Conservation (phyloP, 2,113 vertebrate species). For the Pholis gunnellus region DNA sequence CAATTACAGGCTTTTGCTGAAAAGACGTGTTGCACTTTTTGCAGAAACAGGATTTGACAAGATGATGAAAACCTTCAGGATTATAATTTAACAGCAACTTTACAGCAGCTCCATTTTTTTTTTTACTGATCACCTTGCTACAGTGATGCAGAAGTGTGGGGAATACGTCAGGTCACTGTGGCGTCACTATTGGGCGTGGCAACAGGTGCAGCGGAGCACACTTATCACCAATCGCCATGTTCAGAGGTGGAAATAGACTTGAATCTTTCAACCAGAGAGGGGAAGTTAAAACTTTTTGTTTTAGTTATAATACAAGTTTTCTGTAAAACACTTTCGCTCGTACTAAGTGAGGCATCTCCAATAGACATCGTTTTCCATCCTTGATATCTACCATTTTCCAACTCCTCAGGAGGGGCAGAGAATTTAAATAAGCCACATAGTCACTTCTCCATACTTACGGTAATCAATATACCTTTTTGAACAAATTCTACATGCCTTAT, state of each 20-base stretch:
- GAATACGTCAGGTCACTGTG: neutral
- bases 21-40: neutral
- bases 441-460: slow-evolving; percentile 11
- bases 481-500: slow-evolving; percentile 53
- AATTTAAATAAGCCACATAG: slow-evolving; percentile 32
- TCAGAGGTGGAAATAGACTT: neutral
- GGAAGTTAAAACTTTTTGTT: neutral
- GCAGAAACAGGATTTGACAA: neutral
- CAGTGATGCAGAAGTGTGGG: neutral
- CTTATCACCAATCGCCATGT: neutral
- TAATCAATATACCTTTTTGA: slow-evolving; percentile 53
- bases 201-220: neutral
- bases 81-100: neutral
- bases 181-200: neutral
- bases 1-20: neutral
- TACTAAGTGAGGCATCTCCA: neutral
- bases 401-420: neutral
- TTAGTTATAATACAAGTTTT: neutral
- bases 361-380: neutral
- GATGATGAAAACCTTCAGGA: neutral
- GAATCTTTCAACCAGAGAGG: neutral
- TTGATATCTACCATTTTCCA: neutral
- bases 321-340: neutral
- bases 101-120: neutral
- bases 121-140: neutral